Percentiles rank a stretch among this genome's conserved stretches.
phyloP scores from a whole-genome alignment of 2,797 vertebrate genomes.

The Rhinophrynus dorsalis region DNA sequence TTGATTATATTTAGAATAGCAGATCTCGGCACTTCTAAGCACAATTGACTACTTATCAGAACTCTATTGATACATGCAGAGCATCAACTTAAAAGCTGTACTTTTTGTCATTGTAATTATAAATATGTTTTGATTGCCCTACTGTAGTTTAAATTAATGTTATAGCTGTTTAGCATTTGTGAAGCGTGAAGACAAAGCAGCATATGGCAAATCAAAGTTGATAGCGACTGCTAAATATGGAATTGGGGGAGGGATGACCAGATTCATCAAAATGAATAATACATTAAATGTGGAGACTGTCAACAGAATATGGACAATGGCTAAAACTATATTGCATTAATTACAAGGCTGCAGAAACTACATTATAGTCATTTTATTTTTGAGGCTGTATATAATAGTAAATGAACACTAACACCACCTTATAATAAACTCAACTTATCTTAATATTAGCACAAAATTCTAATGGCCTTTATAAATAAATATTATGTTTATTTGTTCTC shows the following conservation, averaged over 20 bases:
- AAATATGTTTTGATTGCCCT: constrained; percentile 14
- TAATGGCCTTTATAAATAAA: too few relatives aligned
- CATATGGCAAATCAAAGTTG: constrained; percentile 12
- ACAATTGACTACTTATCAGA: constrained; percentile 1
- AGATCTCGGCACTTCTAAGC: constrained; percentile 6
- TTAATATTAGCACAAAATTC: too few relatives aligned
- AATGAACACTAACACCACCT: too few relatives aligned
- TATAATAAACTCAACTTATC: too few relatives aligned
- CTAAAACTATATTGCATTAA: too few relatives aligned
- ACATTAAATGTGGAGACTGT: constrained; percentile 2
- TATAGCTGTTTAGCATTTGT: constrained; percentile 17
- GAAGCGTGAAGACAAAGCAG: constrained; percentile 6
- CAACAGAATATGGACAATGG: background rate
- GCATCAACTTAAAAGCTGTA: constrained; percentile 15
- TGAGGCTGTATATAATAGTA: too few relatives aligned
- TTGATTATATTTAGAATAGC: constrained; percentile 2
- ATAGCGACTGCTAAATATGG: background rate
- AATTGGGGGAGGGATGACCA: background rate
- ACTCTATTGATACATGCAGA: constrained; percentile 13
- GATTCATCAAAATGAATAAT: constrained; percentile 7
- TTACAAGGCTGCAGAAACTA: too few relatives aligned
- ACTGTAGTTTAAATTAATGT: constrained; percentile 42
- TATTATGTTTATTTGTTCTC: too few relatives aligned
- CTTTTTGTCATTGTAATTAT: constrained; percentile 28
- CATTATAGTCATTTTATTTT: too few relatives aligned